A percentile compares a stretch with the other conserved stretches of the same genome.
Evolutionary conservation across 2,797 vertebrate genomes (phyloP).

Genomic region (Artibeus jamaicensis): DNA sequence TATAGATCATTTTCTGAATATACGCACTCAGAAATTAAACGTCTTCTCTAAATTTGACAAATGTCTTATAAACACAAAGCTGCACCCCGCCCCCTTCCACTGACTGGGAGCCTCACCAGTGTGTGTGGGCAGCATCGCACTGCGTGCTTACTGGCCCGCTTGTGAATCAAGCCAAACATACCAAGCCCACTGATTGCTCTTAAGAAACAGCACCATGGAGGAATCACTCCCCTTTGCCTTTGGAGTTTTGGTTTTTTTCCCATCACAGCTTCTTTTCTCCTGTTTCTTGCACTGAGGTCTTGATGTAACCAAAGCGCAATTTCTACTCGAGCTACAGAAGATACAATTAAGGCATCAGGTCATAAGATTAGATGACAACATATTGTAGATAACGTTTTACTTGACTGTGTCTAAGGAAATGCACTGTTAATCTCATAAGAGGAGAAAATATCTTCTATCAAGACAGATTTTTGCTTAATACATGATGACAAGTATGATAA

Average conservation of each 20-base stretch:
- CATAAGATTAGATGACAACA: background rate
- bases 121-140: rapidly evolving
- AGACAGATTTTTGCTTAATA: background rate
- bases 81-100: background rate
- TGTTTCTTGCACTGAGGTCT: background rate
- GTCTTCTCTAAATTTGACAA: background rate
- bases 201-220: background rate
- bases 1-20: background rate
- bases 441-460: background rate
- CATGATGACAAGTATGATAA: background rate
- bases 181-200: background rate
- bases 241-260: too few species aligned
- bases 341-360: background rate
- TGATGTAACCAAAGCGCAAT: background rate
- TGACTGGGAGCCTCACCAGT: background rate
- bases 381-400: background rate
- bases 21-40: background rate
- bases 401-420: background rate
- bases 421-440: background rate
- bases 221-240: background rate
- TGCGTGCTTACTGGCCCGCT: background rate
- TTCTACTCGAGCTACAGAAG: background rate
- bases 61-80: background rate
- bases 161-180: background rate
- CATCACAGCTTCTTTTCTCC: background rate